Conservation (phyloP, 2,888 invertebrate species). For the Microctonus hyperodae region DNA sequence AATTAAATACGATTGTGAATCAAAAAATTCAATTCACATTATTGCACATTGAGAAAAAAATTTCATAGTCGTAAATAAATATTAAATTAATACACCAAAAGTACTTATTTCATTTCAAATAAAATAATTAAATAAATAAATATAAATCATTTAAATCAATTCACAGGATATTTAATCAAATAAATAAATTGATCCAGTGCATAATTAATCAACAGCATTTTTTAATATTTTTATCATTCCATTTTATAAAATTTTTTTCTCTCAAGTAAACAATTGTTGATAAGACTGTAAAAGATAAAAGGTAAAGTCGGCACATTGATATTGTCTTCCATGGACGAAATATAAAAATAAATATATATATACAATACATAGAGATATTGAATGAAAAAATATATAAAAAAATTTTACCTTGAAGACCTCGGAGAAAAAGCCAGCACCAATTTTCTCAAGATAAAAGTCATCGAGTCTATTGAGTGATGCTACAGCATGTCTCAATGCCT, state of each 20-base stretch:
- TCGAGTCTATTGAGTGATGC: slow-evolving; percentile 91
- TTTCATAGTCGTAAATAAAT: too few relatives aligned
- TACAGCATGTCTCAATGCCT: slow-evolving; percentile 89
- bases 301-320: not conserved
- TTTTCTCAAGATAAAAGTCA: slow-evolving; percentile 92
- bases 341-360: not conserved
- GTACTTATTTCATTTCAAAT: too few relatives aligned
- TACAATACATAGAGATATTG: too few relatives aligned
- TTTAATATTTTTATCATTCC: not conserved
- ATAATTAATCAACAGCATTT: not conserved
- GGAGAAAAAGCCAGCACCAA: slow-evolving; percentile 96
- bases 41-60: not conserved
- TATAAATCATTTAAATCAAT: too few relatives aligned
- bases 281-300: not conserved
- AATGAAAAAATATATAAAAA: too few relatives aligned
- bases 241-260: not conserved
- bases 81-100: too few relatives aligned
- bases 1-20: not conserved
- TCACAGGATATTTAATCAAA: too few relatives aligned
- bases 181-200: too few relatives aligned
- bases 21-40: too few relatives aligned
- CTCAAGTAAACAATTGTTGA: slow-evolving; percentile 11
- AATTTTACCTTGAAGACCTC: slow-evolving; percentile 94
- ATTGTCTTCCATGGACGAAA: not conserved
- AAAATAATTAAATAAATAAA: too few relatives aligned